A percentile compares a stretch with the other conserved stretches of the same genome.
Evolutionary conservation across 1,140 invertebrate genomes (phyloP).

Genomic region (Caenorhabditis brenneri): DNA sequence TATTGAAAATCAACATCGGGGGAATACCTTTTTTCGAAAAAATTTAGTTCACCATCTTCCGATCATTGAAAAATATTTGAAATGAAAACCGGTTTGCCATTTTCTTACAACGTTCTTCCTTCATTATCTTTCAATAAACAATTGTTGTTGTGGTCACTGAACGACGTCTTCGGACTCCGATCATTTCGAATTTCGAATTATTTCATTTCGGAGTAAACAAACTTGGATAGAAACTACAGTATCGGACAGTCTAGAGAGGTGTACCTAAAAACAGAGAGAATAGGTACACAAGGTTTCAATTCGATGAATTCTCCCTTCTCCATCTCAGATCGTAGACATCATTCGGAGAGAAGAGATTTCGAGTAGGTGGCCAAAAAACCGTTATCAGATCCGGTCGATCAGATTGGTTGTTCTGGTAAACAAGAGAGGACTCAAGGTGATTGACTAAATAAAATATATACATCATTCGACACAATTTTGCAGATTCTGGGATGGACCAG

Average conservation of each 20-base stretch:
- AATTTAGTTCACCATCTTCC: background rate
- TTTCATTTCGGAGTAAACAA: background rate
- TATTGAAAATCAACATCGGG: background rate
- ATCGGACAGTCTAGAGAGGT: background rate
- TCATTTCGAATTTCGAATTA: background rate
- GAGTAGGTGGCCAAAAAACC: slow-evolving; percentile 5
- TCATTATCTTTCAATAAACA: background rate
- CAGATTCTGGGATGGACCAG: background rate
- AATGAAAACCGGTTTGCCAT: background rate
- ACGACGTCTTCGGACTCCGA: slow-evolving; percentile 9
- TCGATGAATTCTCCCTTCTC: background rate
- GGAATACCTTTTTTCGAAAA: background rate
- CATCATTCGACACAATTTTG: slow-evolving; percentile 20
- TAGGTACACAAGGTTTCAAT: slow-evolving; percentile 8
- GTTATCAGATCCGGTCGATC: slow-evolving; percentile 24
- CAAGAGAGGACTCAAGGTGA: background rate
- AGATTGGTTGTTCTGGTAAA: background rate
- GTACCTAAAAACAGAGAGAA: background rate
- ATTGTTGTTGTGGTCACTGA: background rate
- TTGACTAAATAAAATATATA: background rate
- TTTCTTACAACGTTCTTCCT: background rate
- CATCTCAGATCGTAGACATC: background rate
- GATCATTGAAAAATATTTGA: background rate
- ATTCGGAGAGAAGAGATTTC: background rate
- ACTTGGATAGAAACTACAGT: background rate